Base-by-base conservation (phyloP, 1,140 invertebrate genomes). In the Coboldia fuscipes region DNA sequence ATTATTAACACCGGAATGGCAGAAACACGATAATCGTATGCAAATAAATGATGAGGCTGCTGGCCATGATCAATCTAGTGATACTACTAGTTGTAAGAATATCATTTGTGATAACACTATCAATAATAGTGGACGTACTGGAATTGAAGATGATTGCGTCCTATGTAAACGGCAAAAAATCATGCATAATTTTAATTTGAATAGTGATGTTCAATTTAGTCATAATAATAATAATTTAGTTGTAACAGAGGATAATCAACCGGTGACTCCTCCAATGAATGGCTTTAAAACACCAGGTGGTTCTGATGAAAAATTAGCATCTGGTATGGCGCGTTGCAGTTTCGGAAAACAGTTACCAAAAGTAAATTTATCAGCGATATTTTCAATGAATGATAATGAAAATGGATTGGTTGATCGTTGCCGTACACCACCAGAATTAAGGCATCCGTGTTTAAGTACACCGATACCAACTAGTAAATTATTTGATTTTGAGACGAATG, bases 151-250 rank as follows among this genome's bases (percentile, higher is more conserved):
- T 8, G 37, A 39, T 34, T 45, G 52, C 32, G 51, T 50, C 31
- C 40, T 52, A 24, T 55, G 52, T 39, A 55, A 55, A 28, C 45
- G 52, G 0, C 52, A 55, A 33, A 55, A 55, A 38, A 55, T 51
- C 12, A 47, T 51, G 37, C 52, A 55, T 36, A 45, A 22, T 26
- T 30, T 19, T 7, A 36, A 18, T 19, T 15, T 23, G 4, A 30
- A 30, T 12, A 21, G 10, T 35, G 26, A 12, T 9, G 26, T 3
- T 15, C 28, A 22, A 19, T 16, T 20, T 12, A 28, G 17, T 19
- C 15, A 33, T 21, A 23, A n/a, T 13, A 33, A 13, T 19, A 13
- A 21, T 20, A 30, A 30, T n/a, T 30, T n/a, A n/a, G n/a, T n/a
- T n/a, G n/a, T n/a, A n/a, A n/a, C n/a, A n/a, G n/a, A n/a, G n/a